Conservation (phyloP, 2,888 invertebrate genomes). For the Drosophila infuscata region DNA sequence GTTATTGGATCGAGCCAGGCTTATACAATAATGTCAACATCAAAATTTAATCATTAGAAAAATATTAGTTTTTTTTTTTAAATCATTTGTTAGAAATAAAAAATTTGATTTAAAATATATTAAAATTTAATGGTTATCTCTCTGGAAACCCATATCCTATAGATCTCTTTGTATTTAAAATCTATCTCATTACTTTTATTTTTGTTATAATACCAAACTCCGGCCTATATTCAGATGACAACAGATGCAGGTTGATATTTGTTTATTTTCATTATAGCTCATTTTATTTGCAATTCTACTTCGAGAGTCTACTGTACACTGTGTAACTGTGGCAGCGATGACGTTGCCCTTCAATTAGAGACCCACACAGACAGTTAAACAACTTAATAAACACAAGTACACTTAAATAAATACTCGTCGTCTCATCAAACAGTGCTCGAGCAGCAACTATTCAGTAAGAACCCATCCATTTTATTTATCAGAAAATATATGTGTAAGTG, state of each 20-base stretch:
- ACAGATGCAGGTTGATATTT: not conserved
- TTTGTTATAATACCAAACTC: not conserved
- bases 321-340: conserved; percentile 8
- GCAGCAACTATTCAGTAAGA: conserved; percentile 29
- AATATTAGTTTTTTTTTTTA: not conserved
- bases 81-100: not conserved
- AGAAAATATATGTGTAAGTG: conserved; percentile 53
- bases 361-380: conserved; percentile 33
- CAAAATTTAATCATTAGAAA: not conserved
- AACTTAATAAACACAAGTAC: conserved; percentile 28
- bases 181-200: not conserved
- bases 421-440: conserved; percentile 6
- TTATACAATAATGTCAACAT: not conserved
- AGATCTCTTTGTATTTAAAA: not conserved
- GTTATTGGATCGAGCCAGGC: not conserved
- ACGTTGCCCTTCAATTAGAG: conserved; percentile 40
- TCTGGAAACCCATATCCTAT: too few relatives aligned
- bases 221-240: not conserved
- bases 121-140: too few relatives aligned
- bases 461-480: conserved; percentile 71
- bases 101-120: too few relatives aligned
- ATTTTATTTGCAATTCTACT: not conserved
- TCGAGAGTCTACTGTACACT: not conserved
- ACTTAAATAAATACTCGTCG: conserved; percentile 7
- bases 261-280: not conserved